A percentile compares a stretch with the other conserved stretches of the same genome.
phyloP scores from a whole-genome alignment of 2,797 vertebrate species.

The Lemur catta region DNA sequence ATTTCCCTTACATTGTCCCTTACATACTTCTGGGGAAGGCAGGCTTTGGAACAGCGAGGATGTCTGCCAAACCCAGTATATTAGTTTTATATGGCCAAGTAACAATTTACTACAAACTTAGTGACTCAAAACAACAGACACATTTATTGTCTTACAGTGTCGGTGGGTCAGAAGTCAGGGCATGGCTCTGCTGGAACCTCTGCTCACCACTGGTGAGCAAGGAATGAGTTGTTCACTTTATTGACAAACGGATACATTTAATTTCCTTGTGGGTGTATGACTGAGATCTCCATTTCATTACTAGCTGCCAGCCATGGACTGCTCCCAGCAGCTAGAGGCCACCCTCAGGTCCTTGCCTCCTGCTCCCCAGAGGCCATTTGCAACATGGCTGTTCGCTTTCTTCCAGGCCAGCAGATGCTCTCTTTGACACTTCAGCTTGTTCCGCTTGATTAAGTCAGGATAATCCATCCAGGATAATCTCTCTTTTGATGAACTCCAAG shows the following conservation, averaged over 20 bases:
- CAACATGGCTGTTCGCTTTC: background rate
- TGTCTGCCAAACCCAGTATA: background rate
- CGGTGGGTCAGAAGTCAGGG: background rate
- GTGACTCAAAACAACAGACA: background rate
- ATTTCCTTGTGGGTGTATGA: background rate
- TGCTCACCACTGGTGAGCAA: background rate
- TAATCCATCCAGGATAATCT: background rate
- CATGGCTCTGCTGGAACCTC: background rate
- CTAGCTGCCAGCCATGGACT: background rate
- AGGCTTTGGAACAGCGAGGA: background rate
- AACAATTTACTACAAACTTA: background rate
- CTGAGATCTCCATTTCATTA: background rate
- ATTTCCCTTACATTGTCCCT: background rate
- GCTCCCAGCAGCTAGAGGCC: background rate
- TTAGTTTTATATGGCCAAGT: background rate
- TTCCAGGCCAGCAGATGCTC: background rate
- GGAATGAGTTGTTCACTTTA: background rate
- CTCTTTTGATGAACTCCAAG: background rate
- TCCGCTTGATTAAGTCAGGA: background rate
- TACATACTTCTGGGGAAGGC: background rate
- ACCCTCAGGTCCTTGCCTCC: background rate
- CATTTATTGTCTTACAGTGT: background rate
- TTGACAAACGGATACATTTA: background rate
- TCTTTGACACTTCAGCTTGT: background rate
- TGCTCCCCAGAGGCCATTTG: background rate